Conservation (phyloP, 2,797 vertebrate genomes). For the Calcarius lapponicus region DNA sequence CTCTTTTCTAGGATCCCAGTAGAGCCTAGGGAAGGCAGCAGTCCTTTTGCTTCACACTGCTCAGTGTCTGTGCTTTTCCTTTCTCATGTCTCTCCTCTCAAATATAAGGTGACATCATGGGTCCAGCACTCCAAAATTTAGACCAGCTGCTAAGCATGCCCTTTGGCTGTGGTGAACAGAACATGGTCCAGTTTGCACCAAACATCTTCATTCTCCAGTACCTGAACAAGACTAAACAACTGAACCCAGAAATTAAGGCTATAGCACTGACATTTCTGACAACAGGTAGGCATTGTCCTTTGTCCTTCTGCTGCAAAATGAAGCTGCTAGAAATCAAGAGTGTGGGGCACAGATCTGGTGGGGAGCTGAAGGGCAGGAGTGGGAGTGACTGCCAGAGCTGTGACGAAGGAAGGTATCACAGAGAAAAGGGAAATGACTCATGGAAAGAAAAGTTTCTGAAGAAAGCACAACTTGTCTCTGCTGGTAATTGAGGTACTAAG, state of each 20-base stretch:
- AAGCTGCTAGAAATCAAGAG: not conserved
- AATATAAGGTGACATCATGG: conserved; percentile 86
- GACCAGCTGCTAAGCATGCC: conserved; percentile 84
- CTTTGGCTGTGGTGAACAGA: conserved; percentile 89
- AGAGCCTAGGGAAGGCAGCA: not conserved
- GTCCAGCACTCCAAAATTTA: conserved; percentile 84
- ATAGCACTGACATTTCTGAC: conserved; percentile 76
- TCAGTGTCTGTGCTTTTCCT: not conserved
- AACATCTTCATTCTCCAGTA: conserved; percentile 88
- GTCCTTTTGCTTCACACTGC: not conserved
- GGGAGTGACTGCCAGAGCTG: not conserved
- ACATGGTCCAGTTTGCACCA: conserved; percentile 87
- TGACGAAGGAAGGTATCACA: not conserved
- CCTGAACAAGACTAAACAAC: conserved; percentile 81
- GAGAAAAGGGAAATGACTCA: not conserved
- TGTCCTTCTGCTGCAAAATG: not conserved
- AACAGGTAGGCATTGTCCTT: conserved; percentile 70
- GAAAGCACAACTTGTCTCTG: not conserved
- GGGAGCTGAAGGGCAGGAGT: not conserved
- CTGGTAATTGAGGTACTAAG: not conserved
- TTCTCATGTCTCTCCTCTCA: not conserved
- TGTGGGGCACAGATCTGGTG: not conserved
- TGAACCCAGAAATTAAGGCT: conserved; percentile 73
- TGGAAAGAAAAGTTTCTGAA: not conserved
- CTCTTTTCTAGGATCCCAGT: not conserved